A percentile compares a stretch with the other conserved stretches of the same genome.
These are phyloP conservation scores for Penaeus monodon DNA, from an alignment of 2,888 invertebrate species.

Conservation along the genomic window DNA sequence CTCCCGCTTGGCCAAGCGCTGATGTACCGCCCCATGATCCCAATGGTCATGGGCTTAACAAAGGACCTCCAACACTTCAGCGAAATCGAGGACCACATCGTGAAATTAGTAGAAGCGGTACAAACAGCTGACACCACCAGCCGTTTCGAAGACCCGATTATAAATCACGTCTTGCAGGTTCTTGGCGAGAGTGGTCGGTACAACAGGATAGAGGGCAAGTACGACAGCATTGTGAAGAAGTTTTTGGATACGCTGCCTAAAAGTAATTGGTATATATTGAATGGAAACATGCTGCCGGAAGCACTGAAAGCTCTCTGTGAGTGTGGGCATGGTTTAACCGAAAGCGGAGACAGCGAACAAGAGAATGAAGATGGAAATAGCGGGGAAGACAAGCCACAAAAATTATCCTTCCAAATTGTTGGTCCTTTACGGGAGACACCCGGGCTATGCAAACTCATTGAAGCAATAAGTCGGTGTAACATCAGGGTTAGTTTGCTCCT, in stretches of 20 bases:
- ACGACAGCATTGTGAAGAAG: slow-evolving; percentile 3
- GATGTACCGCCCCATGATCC: slow-evolving; percentile 4
- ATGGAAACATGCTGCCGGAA: slow-evolving; percentile 37
- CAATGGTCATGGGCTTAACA: slow-evolving; percentile 22
- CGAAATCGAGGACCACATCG: slow-evolving; percentile 1
- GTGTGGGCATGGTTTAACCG: slow-evolving; percentile 1
- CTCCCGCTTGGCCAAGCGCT: background rate
- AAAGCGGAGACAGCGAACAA: background rate
- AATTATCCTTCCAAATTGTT: slow-evolving; percentile 6
- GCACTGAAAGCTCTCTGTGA: slow-evolving; percentile 25
- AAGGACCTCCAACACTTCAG: background rate
- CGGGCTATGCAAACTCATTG: slow-evolving; percentile 21
- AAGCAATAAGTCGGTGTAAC: slow-evolving; percentile 17
- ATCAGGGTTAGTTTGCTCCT: slow-evolving; percentile 21
- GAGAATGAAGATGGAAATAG: background rate
- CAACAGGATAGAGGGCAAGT: background rate
- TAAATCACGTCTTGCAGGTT: slow-evolving; percentile 28
- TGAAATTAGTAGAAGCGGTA: background rate
- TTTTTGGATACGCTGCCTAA: background rate
- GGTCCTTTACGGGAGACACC: slow-evolving; percentile 25
- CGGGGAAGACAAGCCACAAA: slow-evolving; percentile 2
- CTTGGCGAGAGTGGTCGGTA: slow-evolving; percentile 24
- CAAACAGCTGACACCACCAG: slow-evolving; percentile 2
- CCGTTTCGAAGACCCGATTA: slow-evolving; percentile 14
- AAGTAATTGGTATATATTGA: slow-evolving; percentile 20